Evolutionary conservation across 2,797 vertebrate species (phyloP).

Genomic region (Carapus acus): DNA sequence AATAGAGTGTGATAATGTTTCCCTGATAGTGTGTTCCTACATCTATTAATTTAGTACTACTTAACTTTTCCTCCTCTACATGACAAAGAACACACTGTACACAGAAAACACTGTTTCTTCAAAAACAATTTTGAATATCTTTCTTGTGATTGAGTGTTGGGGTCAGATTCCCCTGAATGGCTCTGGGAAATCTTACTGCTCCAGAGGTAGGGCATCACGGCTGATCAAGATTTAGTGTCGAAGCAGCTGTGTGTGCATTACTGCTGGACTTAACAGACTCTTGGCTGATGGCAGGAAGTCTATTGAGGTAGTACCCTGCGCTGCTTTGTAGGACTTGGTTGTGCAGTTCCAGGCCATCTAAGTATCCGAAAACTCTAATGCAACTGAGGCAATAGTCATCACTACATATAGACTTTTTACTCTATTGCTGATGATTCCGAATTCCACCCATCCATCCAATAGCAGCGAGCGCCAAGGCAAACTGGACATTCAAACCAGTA

Average conservation of each 20-base stretch:
- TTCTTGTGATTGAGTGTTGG: constrained; percentile 12
- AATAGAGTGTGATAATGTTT: constrained; percentile 51
- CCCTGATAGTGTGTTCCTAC: constrained; percentile 16
- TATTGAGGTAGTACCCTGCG: constrained; percentile 50
- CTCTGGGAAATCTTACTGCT: constrained; percentile 27
- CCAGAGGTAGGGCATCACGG: constrained; percentile 38
- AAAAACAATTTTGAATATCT: constrained; percentile 7
- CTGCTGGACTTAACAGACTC: constrained; percentile 43
- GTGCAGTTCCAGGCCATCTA: constrained; percentile 37
- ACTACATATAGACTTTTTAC: constrained; percentile 30
- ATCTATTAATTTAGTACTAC: constrained; percentile 11
- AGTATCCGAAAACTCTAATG: constrained; percentile 48
- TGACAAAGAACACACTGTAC: constrained; percentile 26
- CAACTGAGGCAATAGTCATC: constrained; percentile 32
- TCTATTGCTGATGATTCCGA: constrained; percentile 15
- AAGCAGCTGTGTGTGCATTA: constrained; percentile 30
- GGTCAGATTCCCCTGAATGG: constrained; percentile 16
- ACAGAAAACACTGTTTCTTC: constrained; percentile 24
- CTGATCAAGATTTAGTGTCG: constrained; percentile 43
- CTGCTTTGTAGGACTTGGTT: constrained; percentile 31
- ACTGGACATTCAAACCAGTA: constrained; percentile 17
- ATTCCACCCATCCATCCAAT: constrained; percentile 8
- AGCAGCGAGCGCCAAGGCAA: constrained; percentile 2
- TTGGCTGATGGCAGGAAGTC: constrained; percentile 25
- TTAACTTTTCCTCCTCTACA: constrained; percentile 1